Conservation (phyloP, 2,797 vertebrate genomes). For the Limosa lapponica region DNA sequence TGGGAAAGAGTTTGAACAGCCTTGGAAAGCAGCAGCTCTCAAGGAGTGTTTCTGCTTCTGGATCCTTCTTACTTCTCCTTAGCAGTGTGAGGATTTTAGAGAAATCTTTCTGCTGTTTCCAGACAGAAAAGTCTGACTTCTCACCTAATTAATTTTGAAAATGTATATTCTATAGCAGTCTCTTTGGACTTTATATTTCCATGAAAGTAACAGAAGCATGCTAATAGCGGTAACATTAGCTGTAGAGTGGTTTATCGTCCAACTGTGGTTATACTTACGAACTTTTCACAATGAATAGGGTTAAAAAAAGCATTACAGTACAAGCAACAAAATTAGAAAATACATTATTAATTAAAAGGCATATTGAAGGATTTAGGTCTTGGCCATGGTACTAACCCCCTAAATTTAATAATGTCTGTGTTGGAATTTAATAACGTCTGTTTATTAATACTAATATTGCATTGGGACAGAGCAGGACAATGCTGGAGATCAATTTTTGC, state of each 20-base stretch:
- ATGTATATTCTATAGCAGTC: not conserved
- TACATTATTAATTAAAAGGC: conserved; percentile 11
- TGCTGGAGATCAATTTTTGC: not conserved
- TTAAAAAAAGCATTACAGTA: not conserved
- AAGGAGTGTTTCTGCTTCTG: not conserved
- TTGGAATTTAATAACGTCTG: conserved; percentile 24
- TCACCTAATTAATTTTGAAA: not conserved
- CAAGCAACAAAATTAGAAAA: not conserved
- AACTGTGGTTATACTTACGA: not conserved
- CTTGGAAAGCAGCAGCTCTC: not conserved
- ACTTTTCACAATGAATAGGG: not conserved
- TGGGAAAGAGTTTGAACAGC: not conserved
- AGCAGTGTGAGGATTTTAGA: not conserved
- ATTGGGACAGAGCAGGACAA: not conserved
- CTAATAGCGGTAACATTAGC: not conserved
- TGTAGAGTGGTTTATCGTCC: not conserved
- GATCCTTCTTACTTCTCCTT: not conserved
- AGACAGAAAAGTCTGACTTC: not conserved
- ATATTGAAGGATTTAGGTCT: not conserved
- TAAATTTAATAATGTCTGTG: not conserved
- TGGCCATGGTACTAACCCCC: not conserved
- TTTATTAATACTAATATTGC: conserved; percentile 19
- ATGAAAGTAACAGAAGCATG: not conserved
- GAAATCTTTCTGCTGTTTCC: not conserved
- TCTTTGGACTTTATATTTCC: not conserved